These are phyloP conservation scores for Macaca mulatta DNA, from an alignment of 2,113 vertebrate genomes.

Conservation along the genomic window DNA sequence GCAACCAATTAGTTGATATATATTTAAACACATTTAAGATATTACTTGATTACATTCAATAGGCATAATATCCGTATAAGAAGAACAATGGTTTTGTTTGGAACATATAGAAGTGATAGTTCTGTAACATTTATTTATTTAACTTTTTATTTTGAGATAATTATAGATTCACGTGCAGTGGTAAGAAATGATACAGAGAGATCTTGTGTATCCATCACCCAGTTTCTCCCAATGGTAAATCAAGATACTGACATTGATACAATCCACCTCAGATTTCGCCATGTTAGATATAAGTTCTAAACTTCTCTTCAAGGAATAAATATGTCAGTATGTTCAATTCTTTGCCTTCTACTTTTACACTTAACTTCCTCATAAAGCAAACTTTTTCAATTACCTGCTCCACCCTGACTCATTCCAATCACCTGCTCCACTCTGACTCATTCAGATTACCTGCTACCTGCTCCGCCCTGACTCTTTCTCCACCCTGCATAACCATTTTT, in stretches of 20 bases:
- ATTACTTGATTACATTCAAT: not conserved
- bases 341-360: no score
- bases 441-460: no score
- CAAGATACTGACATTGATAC: not conserved
- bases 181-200: not conserved
- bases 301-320: no score
- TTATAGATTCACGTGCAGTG: not conserved
- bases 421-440: no score
- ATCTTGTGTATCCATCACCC: not conserved
- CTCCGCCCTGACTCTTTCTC: no score
- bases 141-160: not conserved
- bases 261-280: not conserved
- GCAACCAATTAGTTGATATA: not conserved
- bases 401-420: no score
- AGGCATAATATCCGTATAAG: not conserved
- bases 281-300: no score
- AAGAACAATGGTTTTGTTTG: not conserved
- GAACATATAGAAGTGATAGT: not conserved
- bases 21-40: not conserved
- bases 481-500: no score
- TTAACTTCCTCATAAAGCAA: no score
- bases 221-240: not conserved
- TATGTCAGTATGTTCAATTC: no score
- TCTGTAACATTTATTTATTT: not conserved
- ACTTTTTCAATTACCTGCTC: no score